Conservation (phyloP, 2,888 invertebrate species). For the Lucinisca nassula region DNA sequence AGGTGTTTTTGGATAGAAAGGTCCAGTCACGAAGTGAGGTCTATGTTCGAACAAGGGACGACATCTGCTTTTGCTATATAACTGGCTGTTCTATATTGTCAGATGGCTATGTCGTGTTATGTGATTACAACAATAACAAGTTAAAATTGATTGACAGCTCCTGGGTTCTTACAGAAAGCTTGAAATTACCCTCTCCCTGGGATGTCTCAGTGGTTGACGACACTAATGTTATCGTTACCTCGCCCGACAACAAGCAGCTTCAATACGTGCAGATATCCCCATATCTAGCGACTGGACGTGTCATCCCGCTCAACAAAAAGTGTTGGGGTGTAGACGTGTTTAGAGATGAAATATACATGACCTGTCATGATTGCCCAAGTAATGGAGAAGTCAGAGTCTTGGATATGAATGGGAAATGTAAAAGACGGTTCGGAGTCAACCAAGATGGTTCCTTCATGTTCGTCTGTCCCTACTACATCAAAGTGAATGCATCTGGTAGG, state of each 20-base stretch:
- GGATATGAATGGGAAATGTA: background rate
- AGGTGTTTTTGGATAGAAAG: background rate
- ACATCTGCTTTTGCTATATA: background rate
- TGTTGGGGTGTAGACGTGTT: background rate
- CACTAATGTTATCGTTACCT: too few species aligned
- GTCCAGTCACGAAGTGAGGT: background rate
- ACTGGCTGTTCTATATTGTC: background rate
- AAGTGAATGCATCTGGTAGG: background rate
- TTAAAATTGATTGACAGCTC: background rate
- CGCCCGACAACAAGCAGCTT: too few species aligned
- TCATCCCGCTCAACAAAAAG: background rate
- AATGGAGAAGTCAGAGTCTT: background rate
- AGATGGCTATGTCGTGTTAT: background rate
- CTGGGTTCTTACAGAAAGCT: background rate
- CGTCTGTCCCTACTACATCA: background rate
- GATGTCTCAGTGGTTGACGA: too few species aligned
- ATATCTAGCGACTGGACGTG: background rate
- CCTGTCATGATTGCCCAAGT: background rate
- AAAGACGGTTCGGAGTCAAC: background rate
- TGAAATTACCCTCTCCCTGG: background rate
- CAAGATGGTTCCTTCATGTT: background rate
- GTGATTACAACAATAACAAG: background rate
- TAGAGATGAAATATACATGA: background rate
- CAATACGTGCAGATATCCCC: too few species aligned
- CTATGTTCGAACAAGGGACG: background rate